Evolutionary conservation across 2,797 vertebrate species (phyloP).

Genomic region (Phrynocephalus forsythii): DNA sequence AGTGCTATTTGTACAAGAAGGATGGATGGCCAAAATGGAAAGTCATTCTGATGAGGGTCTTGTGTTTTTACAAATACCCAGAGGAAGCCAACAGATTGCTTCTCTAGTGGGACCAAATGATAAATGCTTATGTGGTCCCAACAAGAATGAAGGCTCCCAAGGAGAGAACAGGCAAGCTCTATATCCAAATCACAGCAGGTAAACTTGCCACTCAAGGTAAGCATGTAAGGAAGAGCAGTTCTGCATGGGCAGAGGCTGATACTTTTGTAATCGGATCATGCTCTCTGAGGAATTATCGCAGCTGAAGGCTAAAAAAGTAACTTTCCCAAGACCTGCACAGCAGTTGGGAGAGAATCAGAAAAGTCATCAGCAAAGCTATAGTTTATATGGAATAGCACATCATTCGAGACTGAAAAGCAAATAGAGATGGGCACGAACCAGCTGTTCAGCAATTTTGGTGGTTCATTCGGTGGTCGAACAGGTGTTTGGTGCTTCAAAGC

Average conservation of each 20-base stretch:
- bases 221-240: background rate
- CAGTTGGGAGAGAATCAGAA: background rate
- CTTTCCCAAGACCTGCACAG: background rate
- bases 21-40: background rate
- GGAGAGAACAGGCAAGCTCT: background rate
- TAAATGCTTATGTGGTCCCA: background rate
- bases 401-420: background rate
- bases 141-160: background rate
- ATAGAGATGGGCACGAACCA: no score
- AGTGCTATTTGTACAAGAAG: background rate
- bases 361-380: background rate
- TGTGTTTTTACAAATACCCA: background rate
- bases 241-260: background rate
- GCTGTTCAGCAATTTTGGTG: no score
- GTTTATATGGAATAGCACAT: background rate
- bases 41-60: no score
- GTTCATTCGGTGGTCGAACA: no score
- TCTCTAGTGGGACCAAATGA: background rate
- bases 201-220: accelerated
- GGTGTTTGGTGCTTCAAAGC: no score
- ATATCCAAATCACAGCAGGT: constrained; percentile 27
- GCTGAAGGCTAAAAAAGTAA: background rate
- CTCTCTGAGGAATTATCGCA: background rate
- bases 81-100: accelerated
- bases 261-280: background rate